Conservation (phyloP, 2,888 invertebrate species). For the Drosophila sordidula region DNA sequence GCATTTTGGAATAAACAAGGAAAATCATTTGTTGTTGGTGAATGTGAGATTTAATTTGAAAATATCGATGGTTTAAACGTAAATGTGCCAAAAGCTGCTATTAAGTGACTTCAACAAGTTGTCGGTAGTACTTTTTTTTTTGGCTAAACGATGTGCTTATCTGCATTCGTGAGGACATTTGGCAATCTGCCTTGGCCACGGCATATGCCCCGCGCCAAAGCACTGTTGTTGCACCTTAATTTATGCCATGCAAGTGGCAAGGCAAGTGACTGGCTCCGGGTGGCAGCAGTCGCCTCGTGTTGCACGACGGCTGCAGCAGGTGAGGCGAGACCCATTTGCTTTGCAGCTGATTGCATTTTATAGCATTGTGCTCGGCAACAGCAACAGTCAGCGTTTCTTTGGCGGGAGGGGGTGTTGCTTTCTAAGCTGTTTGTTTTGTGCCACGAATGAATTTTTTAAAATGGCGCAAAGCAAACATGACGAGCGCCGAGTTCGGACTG, state of each 20-base stretch:
- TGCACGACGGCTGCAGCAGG: slow-evolving; percentile 44
- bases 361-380: slow-evolving; percentile 58
- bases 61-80: too few relatives aligned
- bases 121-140: slow-evolving; percentile 33
- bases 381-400: neutral
- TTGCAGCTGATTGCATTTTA: slow-evolving; percentile 80
- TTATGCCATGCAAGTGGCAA: slow-evolving; percentile 67
- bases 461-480: slow-evolving; percentile 35
- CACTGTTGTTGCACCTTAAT: slow-evolving; percentile 58
- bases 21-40: too few relatives aligned
- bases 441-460: slow-evolving; percentile 55
- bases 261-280: neutral
- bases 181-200: slow-evolving; percentile 20
- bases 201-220: slow-evolving; percentile 32
- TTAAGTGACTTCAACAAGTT: slow-evolving; percentile 56
- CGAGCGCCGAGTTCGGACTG: slow-evolving; percentile 15
- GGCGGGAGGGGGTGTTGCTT: neutral
- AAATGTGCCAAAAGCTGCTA: slow-evolving; percentile 26
- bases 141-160: slow-evolving; percentile 31
- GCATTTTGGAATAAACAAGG: too few relatives aligned
- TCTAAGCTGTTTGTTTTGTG: slow-evolving; percentile 63
- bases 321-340: slow-evolving; percentile 77
- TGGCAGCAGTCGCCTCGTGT: slow-evolving; percentile 3
- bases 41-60: too few relatives aligned
- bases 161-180: slow-evolving; percentile 47